Evolutionary conservation across 2,113 vertebrate genomes (phyloP).

Genomic region (Cygnus buccinator): DNA sequence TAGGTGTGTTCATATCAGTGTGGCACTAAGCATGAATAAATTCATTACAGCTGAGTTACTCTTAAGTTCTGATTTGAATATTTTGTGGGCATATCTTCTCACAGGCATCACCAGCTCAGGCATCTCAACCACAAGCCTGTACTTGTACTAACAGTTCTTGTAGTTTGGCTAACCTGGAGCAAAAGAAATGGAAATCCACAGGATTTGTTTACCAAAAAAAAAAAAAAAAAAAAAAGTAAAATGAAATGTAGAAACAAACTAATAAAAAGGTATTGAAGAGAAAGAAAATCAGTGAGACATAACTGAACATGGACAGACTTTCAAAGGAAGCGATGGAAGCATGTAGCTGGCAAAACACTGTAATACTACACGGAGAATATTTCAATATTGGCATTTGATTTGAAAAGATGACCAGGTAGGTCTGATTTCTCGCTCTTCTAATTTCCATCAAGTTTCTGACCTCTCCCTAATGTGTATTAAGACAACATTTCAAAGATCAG

Average conservation of each 20-base stretch:
- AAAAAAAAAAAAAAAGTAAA: neutral
- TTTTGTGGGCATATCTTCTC: neutral
- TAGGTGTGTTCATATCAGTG: neutral
- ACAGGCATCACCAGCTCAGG: neutral
- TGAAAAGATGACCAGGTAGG: neutral
- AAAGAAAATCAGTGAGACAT: neutral
- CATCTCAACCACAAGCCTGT: neutral
- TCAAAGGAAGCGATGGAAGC: neutral
- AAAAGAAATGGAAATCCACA: neutral
- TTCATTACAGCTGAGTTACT: neutral
- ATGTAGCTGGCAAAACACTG: neutral
- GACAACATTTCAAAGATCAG: neutral
- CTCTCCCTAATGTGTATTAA: neutral
- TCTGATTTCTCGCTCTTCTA: neutral
- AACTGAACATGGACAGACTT: neutral
- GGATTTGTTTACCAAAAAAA: neutral
- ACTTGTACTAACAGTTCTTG: neutral
- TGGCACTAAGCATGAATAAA: neutral
- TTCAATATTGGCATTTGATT: neutral
- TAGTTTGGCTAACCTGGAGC: neutral
- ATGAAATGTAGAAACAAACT: neutral
- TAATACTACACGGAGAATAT: neutral
- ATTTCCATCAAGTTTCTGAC: neutral
- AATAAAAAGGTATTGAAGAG: neutral
- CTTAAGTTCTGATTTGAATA: neutral